phyloP scores from a whole-genome alignment of 2,888 invertebrate species.

The Napeogenes inachia region DNA sequence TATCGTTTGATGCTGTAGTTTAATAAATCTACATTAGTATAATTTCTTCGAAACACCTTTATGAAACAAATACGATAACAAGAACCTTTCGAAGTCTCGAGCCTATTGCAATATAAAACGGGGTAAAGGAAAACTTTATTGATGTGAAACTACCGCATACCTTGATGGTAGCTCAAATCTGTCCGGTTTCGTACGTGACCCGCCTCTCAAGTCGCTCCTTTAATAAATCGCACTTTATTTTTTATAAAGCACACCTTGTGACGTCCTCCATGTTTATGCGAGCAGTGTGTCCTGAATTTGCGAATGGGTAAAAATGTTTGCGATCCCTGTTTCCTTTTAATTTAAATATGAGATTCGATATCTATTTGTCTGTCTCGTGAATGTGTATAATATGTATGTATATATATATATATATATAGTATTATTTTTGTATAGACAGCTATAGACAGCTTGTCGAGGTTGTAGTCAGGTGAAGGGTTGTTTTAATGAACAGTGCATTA shows the following conservation, averaged over 20 bases:
- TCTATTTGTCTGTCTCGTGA: neutral
- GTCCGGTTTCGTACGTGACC: conserved; percentile 60
- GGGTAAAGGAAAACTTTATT: conserved; percentile 61
- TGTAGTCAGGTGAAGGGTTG: conserved; percentile 43
- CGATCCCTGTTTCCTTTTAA: conserved; percentile 20
- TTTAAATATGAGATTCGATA: conserved; percentile 1
- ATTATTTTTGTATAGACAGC: neutral
- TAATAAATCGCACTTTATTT: conserved; percentile 73
- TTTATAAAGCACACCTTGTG: conserved; percentile 69
- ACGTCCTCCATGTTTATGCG: conserved; percentile 64
- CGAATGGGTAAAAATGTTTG: conserved; percentile 39
- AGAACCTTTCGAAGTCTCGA: conserved; percentile 44
- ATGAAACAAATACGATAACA: conserved; percentile 21
- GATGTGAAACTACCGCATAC: conserved; percentile 46
- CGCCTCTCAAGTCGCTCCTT: conserved; percentile 50
- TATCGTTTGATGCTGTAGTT: too few relatives aligned
- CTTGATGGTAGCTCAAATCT: conserved; percentile 61
- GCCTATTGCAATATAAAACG: conserved; percentile 65
- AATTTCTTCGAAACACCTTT: neutral
- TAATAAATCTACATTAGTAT: too few relatives aligned
- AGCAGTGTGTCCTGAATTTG: conserved; percentile 58
- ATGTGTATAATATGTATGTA: too few relatives aligned
- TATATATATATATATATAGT: too few relatives aligned
- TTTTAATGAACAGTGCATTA: conserved; percentile 55
- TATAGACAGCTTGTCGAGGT: neutral